These are phyloP conservation scores for Papilio demoleus DNA, from an alignment of 2,888 invertebrate genomes.

Conservation along the genomic window DNA sequence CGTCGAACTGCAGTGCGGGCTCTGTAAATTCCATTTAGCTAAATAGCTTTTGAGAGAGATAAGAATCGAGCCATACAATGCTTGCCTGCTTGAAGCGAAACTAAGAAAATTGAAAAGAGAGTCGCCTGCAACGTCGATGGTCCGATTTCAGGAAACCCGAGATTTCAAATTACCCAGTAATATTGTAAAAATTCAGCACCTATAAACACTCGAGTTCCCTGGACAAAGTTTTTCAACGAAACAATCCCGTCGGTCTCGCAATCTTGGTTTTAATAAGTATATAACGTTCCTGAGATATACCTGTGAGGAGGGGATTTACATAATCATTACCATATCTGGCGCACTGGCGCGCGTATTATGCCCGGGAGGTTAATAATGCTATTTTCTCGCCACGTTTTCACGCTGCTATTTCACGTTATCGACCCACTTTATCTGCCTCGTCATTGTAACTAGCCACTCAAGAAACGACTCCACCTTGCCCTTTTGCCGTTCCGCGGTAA, in stretches of 20 bases:
- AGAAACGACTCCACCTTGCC: slow-evolving; percentile 67
- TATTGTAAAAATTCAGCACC: slow-evolving; percentile 74
- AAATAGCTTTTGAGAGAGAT: slow-evolving; percentile 83
- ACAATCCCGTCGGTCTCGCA: slow-evolving; percentile 74
- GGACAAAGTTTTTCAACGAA: slow-evolving; percentile 72
- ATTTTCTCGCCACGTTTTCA: slow-evolving; percentile 84
- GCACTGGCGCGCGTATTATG: slow-evolving; percentile 82
- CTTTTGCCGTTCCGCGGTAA: slow-evolving; percentile 50
- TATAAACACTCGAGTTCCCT: slow-evolving; percentile 69
- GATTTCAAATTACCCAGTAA: slow-evolving; percentile 71
- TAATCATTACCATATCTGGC: slow-evolving; percentile 84
- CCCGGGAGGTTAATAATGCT: slow-evolving; percentile 84
- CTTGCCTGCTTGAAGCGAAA: slow-evolving; percentile 76
- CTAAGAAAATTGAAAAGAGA: slow-evolving; percentile 84
- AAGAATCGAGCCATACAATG: slow-evolving; percentile 83
- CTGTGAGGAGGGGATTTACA: slow-evolving; percentile 82
- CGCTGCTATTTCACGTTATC: slow-evolving; percentile 82
- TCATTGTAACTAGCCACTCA: slow-evolving; percentile 81
- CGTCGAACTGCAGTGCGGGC: slow-evolving; percentile 83
- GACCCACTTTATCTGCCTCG: slow-evolving; percentile 80
- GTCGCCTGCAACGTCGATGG: slow-evolving; percentile 77
- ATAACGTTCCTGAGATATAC: slow-evolving; percentile 81
- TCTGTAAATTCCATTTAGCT: slow-evolving; percentile 84
- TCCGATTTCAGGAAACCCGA: slow-evolving; percentile 78
- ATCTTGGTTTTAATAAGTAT: slow-evolving; percentile 83